Evolutionary conservation across 2,113 vertebrate genomes (phyloP).

Genomic region (Dolichotis patagonum): DNA sequence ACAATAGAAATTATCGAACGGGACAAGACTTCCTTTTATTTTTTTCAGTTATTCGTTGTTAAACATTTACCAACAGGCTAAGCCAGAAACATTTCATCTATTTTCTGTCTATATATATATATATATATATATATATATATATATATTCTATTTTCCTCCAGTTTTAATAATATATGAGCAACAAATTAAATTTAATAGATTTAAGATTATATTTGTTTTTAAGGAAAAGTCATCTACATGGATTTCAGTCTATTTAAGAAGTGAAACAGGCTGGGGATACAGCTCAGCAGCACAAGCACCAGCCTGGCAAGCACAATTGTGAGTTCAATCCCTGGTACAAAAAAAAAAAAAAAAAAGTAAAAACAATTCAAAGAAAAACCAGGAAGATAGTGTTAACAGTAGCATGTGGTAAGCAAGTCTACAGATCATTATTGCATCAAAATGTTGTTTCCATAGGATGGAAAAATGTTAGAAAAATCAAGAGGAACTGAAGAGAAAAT

Average conservation of each 20-base stretch:
- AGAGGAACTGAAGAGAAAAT: neutral
- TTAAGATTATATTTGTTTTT: neutral
- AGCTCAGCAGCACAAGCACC: too few species aligned
- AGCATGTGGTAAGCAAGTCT: neutral
- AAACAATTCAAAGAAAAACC: neutral
- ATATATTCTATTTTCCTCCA: accelerated
- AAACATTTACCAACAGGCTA: neutral
- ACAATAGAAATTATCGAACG: neutral
- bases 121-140: too few species aligned
- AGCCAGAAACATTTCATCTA: neutral
- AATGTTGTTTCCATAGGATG: neutral
- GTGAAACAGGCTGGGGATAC: neutral
- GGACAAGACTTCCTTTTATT: neutral
- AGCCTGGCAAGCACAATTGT: too few species aligned
- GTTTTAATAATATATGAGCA: neutral
- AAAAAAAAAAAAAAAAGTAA: neutral
- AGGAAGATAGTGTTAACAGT: neutral
- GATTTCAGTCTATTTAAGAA: constrained; percentile 34
- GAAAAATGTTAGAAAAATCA: neutral
- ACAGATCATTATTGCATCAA: neutral
- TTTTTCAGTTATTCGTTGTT: neutral
- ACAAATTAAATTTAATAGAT: neutral
- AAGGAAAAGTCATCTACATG: neutral
- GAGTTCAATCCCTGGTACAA: too few species aligned
- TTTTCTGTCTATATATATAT: too few species aligned